These are phyloP conservation scores for Leptinotarsa peninsularis DNA, from an alignment of 2,888 invertebrate genomes.

Conservation along the genomic window DNA sequence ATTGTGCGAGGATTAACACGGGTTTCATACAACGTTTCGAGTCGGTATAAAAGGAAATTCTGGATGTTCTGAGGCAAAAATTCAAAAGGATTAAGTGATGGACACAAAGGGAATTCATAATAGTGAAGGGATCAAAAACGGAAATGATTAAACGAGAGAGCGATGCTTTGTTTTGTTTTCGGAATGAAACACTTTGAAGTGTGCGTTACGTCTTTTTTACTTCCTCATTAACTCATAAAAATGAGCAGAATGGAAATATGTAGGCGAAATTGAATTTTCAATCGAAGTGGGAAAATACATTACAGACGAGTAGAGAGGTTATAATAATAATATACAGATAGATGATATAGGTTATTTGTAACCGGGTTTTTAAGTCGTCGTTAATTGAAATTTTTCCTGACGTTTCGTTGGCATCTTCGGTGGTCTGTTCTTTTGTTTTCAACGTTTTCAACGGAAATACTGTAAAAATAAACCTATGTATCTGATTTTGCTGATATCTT, in stretches of 20 bases:
- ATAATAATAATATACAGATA: too few species aligned
- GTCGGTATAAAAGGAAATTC: slow-evolving; percentile 15
- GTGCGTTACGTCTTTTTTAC: not conserved
- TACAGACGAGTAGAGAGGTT: not conserved
- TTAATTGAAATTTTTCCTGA: too few species aligned
- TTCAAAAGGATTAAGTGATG: slow-evolving; percentile 5
- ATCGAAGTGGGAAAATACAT: not conserved
- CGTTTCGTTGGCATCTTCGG: too few species aligned
- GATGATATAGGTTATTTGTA: too few species aligned
- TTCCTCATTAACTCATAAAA: not conserved
- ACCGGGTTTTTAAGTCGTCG: too few species aligned
- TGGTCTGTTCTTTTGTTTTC: too few species aligned
- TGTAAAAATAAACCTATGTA: too few species aligned
- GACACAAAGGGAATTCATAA: slow-evolving; percentile 12
- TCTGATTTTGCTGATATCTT: too few species aligned
- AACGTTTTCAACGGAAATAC: too few species aligned
- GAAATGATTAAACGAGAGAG: not conserved
- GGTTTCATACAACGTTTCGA: not conserved
- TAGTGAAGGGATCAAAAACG: not conserved
- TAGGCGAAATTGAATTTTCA: not conserved
- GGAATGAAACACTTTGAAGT: not conserved
- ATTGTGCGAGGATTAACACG: slow-evolving; percentile 7
- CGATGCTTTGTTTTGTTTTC: not conserved
- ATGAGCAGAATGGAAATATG: too few species aligned
- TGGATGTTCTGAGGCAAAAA: not conserved